Evolutionary conservation across 2,888 invertebrate genomes (phyloP).

Genomic region (Aporophyla lueneburgensis): DNA sequence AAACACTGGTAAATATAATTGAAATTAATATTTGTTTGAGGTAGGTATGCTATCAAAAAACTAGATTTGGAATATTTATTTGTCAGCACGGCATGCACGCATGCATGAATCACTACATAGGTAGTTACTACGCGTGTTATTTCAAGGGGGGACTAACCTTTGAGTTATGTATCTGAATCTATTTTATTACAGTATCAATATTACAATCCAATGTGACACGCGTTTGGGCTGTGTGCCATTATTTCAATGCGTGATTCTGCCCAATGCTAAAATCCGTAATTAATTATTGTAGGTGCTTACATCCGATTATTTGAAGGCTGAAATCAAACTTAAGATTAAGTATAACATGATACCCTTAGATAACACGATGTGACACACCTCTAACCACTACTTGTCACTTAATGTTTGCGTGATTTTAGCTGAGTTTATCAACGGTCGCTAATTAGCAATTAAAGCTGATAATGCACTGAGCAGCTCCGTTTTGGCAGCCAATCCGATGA

Average conservation of each 20-base stretch:
- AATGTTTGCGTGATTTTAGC: slow-evolving; percentile 66
- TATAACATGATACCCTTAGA: slow-evolving; percentile 34
- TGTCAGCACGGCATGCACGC: slow-evolving; percentile 20
- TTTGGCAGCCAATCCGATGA: slow-evolving; percentile 34
- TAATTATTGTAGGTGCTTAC: slow-evolving; percentile 12
- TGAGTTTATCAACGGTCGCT: slow-evolving; percentile 58
- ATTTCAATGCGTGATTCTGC: slow-evolving; percentile 20
- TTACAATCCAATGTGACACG: background rate
- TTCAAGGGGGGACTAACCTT: background rate
- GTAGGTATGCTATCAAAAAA: slow-evolving; percentile 34
- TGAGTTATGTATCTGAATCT: background rate
- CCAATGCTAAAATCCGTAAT: slow-evolving; percentile 16
- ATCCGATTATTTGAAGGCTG: slow-evolving; percentile 42
- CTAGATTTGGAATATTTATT: slow-evolving; percentile 37
- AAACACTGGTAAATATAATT: slow-evolving; percentile 34
- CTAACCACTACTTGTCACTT: slow-evolving; percentile 65
- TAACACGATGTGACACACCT: slow-evolving; percentile 68
- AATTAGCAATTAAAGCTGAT: slow-evolving; percentile 57
- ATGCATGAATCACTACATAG: background rate
- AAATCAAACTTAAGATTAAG: slow-evolving; percentile 36
- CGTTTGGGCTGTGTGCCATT: slow-evolving; percentile 8
- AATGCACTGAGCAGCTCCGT: slow-evolving; percentile 12
- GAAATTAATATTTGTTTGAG: slow-evolving; percentile 42
- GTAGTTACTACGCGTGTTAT: background rate
- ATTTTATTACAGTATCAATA: background rate